Evolutionary conservation across 2,888 invertebrate genomes (phyloP).

Genomic region (Hyles lineata): DNA sequence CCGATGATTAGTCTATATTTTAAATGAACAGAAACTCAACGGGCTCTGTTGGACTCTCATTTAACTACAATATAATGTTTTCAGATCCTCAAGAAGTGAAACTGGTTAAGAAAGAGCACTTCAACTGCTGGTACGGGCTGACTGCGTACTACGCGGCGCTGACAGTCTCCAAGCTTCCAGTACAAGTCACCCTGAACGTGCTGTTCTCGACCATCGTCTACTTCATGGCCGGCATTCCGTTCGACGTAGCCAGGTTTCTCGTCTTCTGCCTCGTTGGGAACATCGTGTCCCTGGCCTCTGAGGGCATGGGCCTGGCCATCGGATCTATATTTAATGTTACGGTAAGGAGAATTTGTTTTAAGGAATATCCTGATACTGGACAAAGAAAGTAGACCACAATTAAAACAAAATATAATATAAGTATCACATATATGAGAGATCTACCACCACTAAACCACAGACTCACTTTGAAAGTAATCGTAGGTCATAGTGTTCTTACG

Average conservation of each 20-base stretch:
- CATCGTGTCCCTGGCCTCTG: slow-evolving; percentile 89
- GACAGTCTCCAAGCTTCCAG: slow-evolving; percentile 86
- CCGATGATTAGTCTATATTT: too few relatives aligned
- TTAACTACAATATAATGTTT: slow-evolving; percentile 35
- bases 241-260: slow-evolving; percentile 86
- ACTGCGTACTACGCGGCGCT: slow-evolving; percentile 87
- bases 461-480: too few relatives aligned
- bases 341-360: slow-evolving; percentile 69
- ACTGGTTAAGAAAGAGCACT: slow-evolving; percentile 88
- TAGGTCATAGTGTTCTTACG: too few relatives aligned
- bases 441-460: too few relatives aligned
- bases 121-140: slow-evolving; percentile 88
- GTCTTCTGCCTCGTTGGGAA: slow-evolving; percentile 88
- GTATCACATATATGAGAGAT: too few relatives aligned
- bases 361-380: neutral
- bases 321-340: slow-evolving; percentile 88
- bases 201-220: slow-evolving; percentile 86
- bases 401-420: too few relatives aligned
- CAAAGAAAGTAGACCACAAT: neutral
- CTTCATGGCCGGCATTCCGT: slow-evolving; percentile 89
- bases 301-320: slow-evolving; percentile 91
- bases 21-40: too few relatives aligned
- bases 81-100: slow-evolving; percentile 88
- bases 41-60: too few relatives aligned
- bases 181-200: slow-evolving; percentile 84